phyloP scores from a whole-genome alignment of 37 sponge, comb jelly and placozoan species.

The Halichondria panicea region DNA sequence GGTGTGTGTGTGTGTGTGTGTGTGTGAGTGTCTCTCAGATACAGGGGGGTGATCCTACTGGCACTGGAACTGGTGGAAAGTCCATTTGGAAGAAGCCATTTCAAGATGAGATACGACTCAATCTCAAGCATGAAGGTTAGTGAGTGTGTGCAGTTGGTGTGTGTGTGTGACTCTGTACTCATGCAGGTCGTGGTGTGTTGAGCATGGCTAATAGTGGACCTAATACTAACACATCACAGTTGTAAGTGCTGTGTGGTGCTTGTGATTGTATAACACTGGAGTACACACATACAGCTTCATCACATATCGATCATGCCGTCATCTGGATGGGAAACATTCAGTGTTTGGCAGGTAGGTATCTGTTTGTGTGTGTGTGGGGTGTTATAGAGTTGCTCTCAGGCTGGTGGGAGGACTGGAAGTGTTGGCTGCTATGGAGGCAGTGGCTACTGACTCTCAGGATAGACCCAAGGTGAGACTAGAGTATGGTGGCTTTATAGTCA shows the following conservation, averaged over 20 bases:
- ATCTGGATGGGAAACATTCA: constrained; percentile 92
- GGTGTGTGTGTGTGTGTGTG: neutral
- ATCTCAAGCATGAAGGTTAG: constrained; percentile 84
- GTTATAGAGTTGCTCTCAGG: constrained; percentile 10
- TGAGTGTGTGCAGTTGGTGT: neutral
- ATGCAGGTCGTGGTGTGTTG: constrained; percentile 83
- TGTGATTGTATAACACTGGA: neutral
- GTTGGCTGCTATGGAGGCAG: constrained; percentile 77
- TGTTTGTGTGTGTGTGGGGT: neutral
- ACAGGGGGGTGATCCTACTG: constrained; percentile 93
- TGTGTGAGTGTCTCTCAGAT: constrained; percentile 46
- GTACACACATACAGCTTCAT: constrained; percentile 77
- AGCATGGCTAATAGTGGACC: constrained; percentile 96
- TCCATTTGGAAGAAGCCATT: constrained; percentile 90
- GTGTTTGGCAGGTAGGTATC: constrained; percentile 83
- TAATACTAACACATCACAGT: constrained; percentile 91
- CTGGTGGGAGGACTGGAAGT: constrained; percentile 86
- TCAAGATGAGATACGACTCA: constrained; percentile 92
- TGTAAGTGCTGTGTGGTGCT: constrained; percentile 45
- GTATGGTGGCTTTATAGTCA: neutral
- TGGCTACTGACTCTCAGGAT: constrained; percentile 82
- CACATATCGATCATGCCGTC: constrained; percentile 88
- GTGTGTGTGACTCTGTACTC: neutral
- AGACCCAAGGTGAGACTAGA: constrained; percentile 54
- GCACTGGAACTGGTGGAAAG: constrained; percentile 87